Evolutionary conservation across 2,888 invertebrate genomes (phyloP).

Genomic region (Tupiocoris notatus): DNA sequence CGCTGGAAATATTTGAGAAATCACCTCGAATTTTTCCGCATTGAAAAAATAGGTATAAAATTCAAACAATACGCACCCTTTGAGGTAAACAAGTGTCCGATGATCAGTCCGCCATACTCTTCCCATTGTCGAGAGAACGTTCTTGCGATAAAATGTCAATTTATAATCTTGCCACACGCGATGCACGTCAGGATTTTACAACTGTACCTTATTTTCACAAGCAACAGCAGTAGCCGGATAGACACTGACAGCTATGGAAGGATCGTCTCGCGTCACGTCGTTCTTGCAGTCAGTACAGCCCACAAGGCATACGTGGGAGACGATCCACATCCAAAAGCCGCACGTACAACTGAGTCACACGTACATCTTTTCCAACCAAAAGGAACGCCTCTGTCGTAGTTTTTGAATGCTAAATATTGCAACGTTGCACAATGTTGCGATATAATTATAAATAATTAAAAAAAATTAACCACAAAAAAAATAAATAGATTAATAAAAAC

Average conservation of each 20-base stretch:
- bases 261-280: neutral
- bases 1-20: too few relatives aligned
- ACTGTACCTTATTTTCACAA: too few relatives aligned
- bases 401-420: too few relatives aligned
- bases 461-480: too few relatives aligned
- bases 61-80: slow-evolving; percentile 7
- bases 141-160: neutral
- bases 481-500: too few relatives aligned
- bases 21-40: too few relatives aligned
- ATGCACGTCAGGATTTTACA: too few relatives aligned
- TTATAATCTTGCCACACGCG: too few relatives aligned
- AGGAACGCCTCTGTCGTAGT: neutral
- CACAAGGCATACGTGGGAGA: neutral
- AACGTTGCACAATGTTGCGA: too few relatives aligned
- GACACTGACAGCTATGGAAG: neutral
- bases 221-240: too few relatives aligned
- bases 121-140: neutral
- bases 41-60: too few relatives aligned
- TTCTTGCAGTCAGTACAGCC: neutral
- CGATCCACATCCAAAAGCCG: neutral
- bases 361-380: neutral
- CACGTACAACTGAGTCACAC: neutral
- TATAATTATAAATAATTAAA: too few relatives aligned
- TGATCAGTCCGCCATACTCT: slow-evolving; percentile 31
- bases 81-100: slow-evolving; percentile 23